Evolutionary conservation across 2,888 invertebrate genomes (phyloP).

Genomic region (Eupithecia subfuscata): DNA sequence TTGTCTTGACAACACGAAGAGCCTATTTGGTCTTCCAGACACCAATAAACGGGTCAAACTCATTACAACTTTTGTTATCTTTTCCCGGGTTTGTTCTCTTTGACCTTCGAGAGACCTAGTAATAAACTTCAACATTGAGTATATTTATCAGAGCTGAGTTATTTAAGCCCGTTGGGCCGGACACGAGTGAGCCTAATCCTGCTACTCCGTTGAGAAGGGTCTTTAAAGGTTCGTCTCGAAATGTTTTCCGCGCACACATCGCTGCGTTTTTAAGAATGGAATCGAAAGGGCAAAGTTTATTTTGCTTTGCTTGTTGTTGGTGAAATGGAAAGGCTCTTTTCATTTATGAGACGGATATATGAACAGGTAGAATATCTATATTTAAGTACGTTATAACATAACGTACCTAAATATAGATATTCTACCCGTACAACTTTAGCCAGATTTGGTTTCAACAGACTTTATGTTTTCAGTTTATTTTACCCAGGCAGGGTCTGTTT

Average conservation of each 20-base stretch:
- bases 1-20: background rate
- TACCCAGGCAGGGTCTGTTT: constrained; percentile 13
- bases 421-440: background rate
- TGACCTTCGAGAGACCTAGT: background rate
- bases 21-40: background rate
- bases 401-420: background rate
- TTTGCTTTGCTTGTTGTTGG: constrained; percentile 1
- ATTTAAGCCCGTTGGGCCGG: constrained; percentile 31
- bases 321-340: background rate
- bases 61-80: background rate
- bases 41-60: background rate
- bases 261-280: constrained; percentile 18
- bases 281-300: constrained; percentile 28
- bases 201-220: constrained; percentile 36
- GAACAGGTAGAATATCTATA: too few relatives aligned
- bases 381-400: too few relatives aligned
- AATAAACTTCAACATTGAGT: background rate
- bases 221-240: constrained; percentile 32
- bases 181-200: constrained; percentile 33
- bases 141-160: constrained; percentile 18
- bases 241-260: constrained; percentile 14
- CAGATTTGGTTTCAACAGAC: background rate
- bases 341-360: background rate
- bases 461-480: background rate
- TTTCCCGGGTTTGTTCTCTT: background rate